phyloP scores from a whole-genome alignment of 2,797 vertebrate genomes.

The Moxostoma hubbsi region DNA sequence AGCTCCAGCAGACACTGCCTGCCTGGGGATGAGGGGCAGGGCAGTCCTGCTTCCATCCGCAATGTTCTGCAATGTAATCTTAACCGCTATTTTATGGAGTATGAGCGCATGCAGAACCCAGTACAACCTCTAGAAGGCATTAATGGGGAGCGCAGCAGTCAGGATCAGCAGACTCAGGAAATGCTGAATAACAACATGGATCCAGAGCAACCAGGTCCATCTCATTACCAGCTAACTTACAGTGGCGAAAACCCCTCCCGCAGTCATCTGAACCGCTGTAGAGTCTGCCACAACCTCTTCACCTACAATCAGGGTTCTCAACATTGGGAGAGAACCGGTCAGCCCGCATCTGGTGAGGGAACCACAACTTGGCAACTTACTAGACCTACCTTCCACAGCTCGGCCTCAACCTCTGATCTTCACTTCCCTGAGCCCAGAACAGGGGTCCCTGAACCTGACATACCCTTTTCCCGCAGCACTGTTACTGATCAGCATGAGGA shows the following conservation, averaged over 20 bases:
- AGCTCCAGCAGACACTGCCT: conserved; percentile 67
- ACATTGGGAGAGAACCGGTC: conserved; percentile 83
- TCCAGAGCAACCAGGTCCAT: conserved; percentile 82
- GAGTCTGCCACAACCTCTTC: conserved; percentile 87
- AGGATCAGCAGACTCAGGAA: conserved; percentile 80
- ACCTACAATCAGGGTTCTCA: conserved; percentile 86
- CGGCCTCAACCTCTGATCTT: conserved; percentile 77
- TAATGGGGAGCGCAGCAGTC: conserved; percentile 69
- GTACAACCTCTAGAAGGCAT: conserved; percentile 81
- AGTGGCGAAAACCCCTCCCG: conserved; percentile 81
- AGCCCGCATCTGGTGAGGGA: conserved; percentile 62
- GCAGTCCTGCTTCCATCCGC: conserved; percentile 77
- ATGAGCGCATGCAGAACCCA: conserved; percentile 91
- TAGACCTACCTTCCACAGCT: conserved; percentile 75
- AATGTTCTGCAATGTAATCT: conserved; percentile 96
- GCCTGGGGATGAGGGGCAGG: conserved; percentile 62
- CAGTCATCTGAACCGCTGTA: conserved; percentile 85
- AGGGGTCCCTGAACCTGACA: conserved; percentile 18
- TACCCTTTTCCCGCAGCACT: conserved; percentile 11
- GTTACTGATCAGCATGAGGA: conserved; percentile 79
- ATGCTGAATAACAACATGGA: conserved; percentile 88
- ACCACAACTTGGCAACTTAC: conserved; percentile 75
- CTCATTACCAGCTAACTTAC: conserved; percentile 79
- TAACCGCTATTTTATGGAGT: conserved; percentile 97
- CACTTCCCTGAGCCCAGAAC: conserved; percentile 68